A percentile compares a stretch with the other conserved stretches of the same genome.
Conservation (phyloP, 92 coral and sea anemone genomes). For the Siderastrea radians region DNA sequence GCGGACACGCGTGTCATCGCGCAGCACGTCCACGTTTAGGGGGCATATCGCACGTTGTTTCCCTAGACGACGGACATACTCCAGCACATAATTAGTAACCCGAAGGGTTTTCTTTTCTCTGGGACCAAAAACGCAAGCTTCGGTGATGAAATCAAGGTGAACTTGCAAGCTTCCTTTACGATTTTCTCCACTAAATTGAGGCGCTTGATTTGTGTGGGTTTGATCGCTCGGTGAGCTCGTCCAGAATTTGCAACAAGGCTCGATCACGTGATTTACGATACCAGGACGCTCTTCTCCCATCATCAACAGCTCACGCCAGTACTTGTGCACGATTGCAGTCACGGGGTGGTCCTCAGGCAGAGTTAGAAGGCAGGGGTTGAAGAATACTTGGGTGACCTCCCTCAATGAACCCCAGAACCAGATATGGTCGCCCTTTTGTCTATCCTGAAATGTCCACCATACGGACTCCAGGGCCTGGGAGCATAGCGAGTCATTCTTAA, state of each 20-base stretch:
- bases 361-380: slow-evolving; percentile 78
- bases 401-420: slow-evolving; percentile 83
- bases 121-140: slow-evolving; percentile 87
- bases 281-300: slow-evolving; percentile 89
- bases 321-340: slow-evolving; percentile 62
- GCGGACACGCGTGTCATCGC: slow-evolving; percentile 84
- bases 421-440: slow-evolving; percentile 70
- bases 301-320: slow-evolving; percentile 67
- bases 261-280: slow-evolving; percentile 80
- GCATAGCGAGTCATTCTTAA: slow-evolving; percentile 53
- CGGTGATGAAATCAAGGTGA: slow-evolving; percentile 72
- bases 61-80: slow-evolving; percentile 81
- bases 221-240: slow-evolving; percentile 15
- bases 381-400: slow-evolving; percentile 73
- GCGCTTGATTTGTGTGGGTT: not conserved
- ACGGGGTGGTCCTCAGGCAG: slow-evolving; percentile 81
- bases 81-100: slow-evolving; percentile 74
- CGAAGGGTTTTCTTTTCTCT: slow-evolving; percentile 75
- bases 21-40: slow-evolving; percentile 63
- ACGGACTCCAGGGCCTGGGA: slow-evolving; percentile 73
- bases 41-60: slow-evolving; percentile 63
- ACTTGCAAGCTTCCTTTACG: slow-evolving; percentile 56
- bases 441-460: slow-evolving; percentile 84
- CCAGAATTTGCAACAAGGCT: slow-evolving; percentile 85
- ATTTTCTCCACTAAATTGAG: slow-evolving; percentile 5